Percentiles rank a stretch among this genome's conserved stretches.
Evolutionary conservation across 1,140 invertebrate genomes (phyloP).

Genomic region (Drosophila ficusphila): DNA sequence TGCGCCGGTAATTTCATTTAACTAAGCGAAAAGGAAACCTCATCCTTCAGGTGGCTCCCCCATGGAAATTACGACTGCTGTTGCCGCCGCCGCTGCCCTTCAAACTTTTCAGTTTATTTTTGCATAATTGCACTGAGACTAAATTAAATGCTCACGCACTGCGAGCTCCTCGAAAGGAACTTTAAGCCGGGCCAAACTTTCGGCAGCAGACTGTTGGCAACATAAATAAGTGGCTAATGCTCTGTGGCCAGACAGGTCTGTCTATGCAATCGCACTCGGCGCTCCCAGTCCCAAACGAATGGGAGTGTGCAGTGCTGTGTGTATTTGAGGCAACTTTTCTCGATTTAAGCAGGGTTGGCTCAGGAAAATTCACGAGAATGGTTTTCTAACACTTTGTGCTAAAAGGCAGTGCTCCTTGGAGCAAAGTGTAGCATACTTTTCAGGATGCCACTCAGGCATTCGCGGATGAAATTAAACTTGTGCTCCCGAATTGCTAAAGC

Average conservation of each 20-base stretch:
- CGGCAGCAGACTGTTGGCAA: constrained; percentile 44
- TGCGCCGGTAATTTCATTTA: constrained; percentile 64
- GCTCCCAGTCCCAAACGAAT: constrained; percentile 19
- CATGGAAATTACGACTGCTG: constrained; percentile 20
- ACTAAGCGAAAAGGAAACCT: constrained; percentile 47
- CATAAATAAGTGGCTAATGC: constrained; percentile 49
- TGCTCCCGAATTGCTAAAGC: neutral
- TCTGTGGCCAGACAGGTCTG: constrained; percentile 32
- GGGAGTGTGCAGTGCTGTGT: constrained; percentile 6
- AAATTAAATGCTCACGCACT: constrained; percentile 70
- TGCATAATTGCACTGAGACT: constrained; percentile 73
- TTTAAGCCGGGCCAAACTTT: constrained; percentile 60
- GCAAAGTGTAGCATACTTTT: constrained; percentile 19
- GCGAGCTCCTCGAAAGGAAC: constrained; percentile 30
- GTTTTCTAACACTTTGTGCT: constrained; percentile 20
- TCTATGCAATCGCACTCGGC: neutral
- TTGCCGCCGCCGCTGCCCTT: constrained; percentile 17
- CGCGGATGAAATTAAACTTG: neutral
- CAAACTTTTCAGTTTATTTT: constrained; percentile 70
- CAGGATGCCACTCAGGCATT: neutral
- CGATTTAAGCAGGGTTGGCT: neutral
- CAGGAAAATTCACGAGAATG: constrained; percentile 20
- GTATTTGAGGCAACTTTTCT: neutral
- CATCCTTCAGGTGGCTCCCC: constrained; percentile 21
- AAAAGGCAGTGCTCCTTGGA: constrained; percentile 9